Evolutionary conservation across 2,797 vertebrate species (phyloP), one percentile per base, ranked within the genome.

Genomic region (Sebastes diploproa): DNA sequence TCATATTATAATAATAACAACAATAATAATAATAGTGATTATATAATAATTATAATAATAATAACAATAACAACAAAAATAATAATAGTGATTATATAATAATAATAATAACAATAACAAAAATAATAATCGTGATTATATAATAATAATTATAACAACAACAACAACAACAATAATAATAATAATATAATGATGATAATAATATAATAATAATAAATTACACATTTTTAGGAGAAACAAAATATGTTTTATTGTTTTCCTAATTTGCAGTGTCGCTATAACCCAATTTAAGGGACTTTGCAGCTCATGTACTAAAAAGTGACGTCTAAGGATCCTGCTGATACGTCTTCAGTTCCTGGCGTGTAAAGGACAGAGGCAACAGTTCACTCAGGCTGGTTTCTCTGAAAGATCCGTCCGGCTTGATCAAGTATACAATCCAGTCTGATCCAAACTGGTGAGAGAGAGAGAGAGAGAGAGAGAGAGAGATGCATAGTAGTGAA

Each of bases 401-500:
- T 5, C 95, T 86, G 32, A 97, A 97, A 0, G 96, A 94, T 16
- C 97, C 97, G 0, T 97, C 97, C 0, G 96, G 93, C 83, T 98
- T 98, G 82, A 96, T 96, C 91, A 99, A 90, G 89, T 97, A 97
- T 52, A 99, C 73, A 0, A 89, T 92, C 97, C 96, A 98, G 61
- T 97, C 92, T 0, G 93, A 84, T 66, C 97, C 97, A 67, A 99
- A 96, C 95, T 95, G 85, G 72, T 2, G 23, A 32, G n/a, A 27
- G 27, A 27, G 27, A 63, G 75, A 54, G 25, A 79, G 11, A 80
- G 2, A 71, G 2, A 65, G 2, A 65, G 9, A 68, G 6, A 63
- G 75, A 54, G 25, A 79, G 11, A 80, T 7, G 9, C 20, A 76
- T 54, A 58, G 13, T 27, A 22, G 1, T 36, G n/a, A 70, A 52